phyloP scores from a whole-genome alignment of 2,888 invertebrate genomes.

The Sinodicranocentrus sp. region DNA sequence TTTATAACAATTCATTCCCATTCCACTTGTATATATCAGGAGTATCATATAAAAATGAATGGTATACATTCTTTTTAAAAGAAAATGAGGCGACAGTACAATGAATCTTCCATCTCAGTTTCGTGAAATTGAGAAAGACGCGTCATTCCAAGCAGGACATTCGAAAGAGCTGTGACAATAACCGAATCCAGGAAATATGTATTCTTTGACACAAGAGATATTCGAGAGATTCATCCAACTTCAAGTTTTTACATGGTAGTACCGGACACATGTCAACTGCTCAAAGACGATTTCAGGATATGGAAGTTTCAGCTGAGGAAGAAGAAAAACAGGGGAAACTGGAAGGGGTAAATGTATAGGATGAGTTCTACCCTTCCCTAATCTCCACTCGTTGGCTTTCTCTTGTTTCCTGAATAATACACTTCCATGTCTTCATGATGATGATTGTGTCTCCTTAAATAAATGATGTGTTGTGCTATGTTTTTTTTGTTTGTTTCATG shows the following conservation, averaged over 20 bases:
- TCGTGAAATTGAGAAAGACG: background rate
- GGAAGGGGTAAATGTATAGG: slow-evolving; percentile 36
- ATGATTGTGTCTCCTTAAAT: slow-evolving; percentile 58
- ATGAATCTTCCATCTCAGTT: slow-evolving; percentile 11
- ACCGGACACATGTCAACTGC: slow-evolving; percentile 50
- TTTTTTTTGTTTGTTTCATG: slow-evolving; percentile 9
- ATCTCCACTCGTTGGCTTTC: slow-evolving; percentile 50
- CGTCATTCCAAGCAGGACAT: slow-evolving; percentile 7
- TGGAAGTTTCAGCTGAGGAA: slow-evolving; percentile 3
- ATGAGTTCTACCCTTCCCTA: slow-evolving; percentile 40
- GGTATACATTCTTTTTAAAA: background rate
- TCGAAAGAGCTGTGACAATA: background rate
- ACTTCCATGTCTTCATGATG: slow-evolving; percentile 41
- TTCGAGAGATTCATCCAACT: background rate
- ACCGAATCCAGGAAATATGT: slow-evolving; percentile 31
- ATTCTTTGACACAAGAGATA: slow-evolving; percentile 15
- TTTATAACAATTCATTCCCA: no score
- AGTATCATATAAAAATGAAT: no score
- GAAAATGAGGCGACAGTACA: background rate
- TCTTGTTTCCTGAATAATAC: slow-evolving; percentile 55
- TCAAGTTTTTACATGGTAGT: background rate
- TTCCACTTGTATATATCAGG: no score
- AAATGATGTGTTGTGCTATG: slow-evolving; percentile 57
- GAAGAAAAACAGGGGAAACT: slow-evolving; percentile 30
- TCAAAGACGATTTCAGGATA: slow-evolving; percentile 55